Evolutionary conservation across 2,797 vertebrate genomes (phyloP).

Genomic region (Pangasius sanitwongsei): DNA sequence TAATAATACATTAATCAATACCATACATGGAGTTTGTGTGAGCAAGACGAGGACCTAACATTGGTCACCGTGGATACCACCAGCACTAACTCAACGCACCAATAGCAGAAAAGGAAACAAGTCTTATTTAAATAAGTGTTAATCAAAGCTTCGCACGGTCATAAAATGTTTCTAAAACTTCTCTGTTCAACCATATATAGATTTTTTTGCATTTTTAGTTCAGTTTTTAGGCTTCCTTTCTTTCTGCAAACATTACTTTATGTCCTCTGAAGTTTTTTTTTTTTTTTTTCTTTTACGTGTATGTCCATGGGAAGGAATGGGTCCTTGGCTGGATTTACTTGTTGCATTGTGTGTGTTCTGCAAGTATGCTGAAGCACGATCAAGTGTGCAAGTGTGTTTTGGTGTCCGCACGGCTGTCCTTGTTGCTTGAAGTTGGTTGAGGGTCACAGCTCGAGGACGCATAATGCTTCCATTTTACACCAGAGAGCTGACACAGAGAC

Average conservation of each 20-base stretch:
- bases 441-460: constrained; percentile 58
- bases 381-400: constrained; percentile 59
- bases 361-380: constrained; percentile 16
- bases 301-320: constrained; percentile 58
- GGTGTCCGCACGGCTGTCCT: constrained; percentile 53
- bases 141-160: constrained; percentile 81
- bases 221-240: constrained; percentile 63
- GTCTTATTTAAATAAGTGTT: constrained; percentile 82
- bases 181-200: constrained; percentile 62
- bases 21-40: constrained; percentile 73
- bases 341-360: constrained; percentile 52
- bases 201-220: constrained; percentile 58
- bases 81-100: constrained; percentile 81
- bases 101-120: constrained; percentile 80
- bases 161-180: constrained; percentile 84
- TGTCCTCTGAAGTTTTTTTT: constrained; percentile 49
- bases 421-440: constrained; percentile 53
- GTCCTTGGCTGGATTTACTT: constrained; percentile 62
- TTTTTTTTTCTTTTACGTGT: constrained; percentile 63
- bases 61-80: constrained; percentile 74
- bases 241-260: constrained; percentile 61
- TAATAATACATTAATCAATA: constrained; percentile 80
- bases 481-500: constrained; percentile 61
- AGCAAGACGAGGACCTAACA: constrained; percentile 72
- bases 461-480: constrained; percentile 63